Evolutionary conservation across 2,888 invertebrate species (phyloP).

Genomic region (Smittia sp.): DNA sequence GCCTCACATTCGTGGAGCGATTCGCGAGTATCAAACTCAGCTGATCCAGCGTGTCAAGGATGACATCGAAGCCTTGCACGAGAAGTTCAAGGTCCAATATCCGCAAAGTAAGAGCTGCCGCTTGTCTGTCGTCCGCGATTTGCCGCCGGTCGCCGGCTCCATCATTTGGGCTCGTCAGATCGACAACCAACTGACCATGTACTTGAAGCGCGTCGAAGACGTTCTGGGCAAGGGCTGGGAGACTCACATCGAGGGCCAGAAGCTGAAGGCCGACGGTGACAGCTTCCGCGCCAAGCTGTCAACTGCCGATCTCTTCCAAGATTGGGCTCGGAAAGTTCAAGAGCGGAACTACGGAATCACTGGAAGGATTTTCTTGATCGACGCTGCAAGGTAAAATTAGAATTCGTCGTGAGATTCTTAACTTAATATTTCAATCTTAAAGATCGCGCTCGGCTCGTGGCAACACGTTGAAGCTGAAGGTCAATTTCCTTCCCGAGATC

Average conservation of each 20-base stretch:
- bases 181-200: slow-evolving; percentile 93
- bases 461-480: slow-evolving; percentile 83
- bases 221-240: slow-evolving; percentile 98
- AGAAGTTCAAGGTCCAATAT: slow-evolving; percentile 98
- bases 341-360: slow-evolving; percentile 91
- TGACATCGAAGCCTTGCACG: slow-evolving; percentile 95
- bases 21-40: slow-evolving; percentile 98
- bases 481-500: slow-evolving; percentile 96
- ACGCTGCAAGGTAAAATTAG: slow-evolving; percentile 59
- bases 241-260: slow-evolving; percentile 97
- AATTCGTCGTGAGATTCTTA: not conserved
- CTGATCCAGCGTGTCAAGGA: slow-evolving; percentile 98
- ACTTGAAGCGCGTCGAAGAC: slow-evolving; percentile 95
- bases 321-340: slow-evolving; percentile 94
- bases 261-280: slow-evolving; percentile 95
- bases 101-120: slow-evolving; percentile 90
- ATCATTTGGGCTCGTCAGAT: slow-evolving; percentile 99
- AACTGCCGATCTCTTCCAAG: slow-evolving; percentile 96
- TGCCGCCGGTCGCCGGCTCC: slow-evolving; percentile 96
- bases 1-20: slow-evolving; percentile 97
- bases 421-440: not conserved
- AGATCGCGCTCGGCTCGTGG: slow-evolving; percentile 70
- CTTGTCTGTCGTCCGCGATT: slow-evolving; percentile 86
- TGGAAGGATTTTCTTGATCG: slow-evolving; percentile 92
- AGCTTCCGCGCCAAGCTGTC: slow-evolving; percentile 95